Evolutionary conservation across 2,797 vertebrate genomes (phyloP).

Genomic region (Tangara arthus): DNA sequence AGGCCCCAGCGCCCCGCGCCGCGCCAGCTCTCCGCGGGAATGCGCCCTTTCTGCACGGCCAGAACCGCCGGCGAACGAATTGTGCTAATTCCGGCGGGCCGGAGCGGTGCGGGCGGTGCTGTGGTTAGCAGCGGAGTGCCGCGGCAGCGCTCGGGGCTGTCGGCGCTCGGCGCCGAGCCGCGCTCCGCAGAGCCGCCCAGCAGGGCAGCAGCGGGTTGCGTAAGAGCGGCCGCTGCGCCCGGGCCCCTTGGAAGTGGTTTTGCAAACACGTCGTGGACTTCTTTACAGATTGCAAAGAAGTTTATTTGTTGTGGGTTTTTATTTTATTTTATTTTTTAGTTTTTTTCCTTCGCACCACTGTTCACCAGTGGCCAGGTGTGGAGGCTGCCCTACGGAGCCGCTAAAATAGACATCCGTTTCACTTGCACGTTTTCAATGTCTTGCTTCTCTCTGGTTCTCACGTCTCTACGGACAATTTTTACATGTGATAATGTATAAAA

Average conservation of each 20-base stretch:
- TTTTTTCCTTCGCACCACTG: fast-evolving
- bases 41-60: background rate
- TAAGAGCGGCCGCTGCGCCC: background rate
- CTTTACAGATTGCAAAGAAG: background rate
- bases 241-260: fast-evolving
- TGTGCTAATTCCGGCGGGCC: background rate
- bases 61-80: background rate
- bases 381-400: background rate
- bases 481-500: background rate
- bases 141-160: background rate
- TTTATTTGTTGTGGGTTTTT: background rate
- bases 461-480: background rate
- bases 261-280: background rate
- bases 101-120: background rate
- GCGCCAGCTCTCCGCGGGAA: background rate
- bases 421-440: background rate
- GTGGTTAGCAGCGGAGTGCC: background rate
- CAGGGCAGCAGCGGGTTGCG: background rate
- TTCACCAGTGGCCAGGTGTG: background rate
- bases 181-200: background rate
- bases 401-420: background rate
- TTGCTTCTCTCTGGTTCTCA: background rate
- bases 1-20: background rate
- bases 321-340: fast-evolving
- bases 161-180: background rate